Conservation (phyloP, 2,113 vertebrate species). For the Epinephelus moara region DNA sequence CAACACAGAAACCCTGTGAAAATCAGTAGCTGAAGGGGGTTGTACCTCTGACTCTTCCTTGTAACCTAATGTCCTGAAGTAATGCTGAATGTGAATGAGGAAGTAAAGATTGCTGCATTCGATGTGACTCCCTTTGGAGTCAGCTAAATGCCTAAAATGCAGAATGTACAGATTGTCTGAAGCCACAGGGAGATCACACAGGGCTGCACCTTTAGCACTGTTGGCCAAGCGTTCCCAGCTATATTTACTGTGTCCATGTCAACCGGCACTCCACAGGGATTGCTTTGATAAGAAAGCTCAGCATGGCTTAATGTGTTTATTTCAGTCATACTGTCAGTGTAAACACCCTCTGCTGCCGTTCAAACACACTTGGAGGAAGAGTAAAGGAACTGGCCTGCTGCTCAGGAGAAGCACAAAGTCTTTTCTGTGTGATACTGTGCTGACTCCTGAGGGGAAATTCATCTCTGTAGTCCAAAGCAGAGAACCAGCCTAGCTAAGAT, state of each 20-base stretch:
- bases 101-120: conserved; percentile 2
- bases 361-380: conserved; percentile 32
- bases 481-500: background rate
- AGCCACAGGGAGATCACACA: conserved; percentile 19
- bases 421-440: background rate
- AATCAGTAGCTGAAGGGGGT: background rate
- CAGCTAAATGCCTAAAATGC: conserved; percentile 33
- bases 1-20: conserved; percentile 12
- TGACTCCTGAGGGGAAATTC: background rate
- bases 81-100: conserved; percentile 1
- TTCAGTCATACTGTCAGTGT: conserved; percentile 62
- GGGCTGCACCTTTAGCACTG: conserved; percentile 60
- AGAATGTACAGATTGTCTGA: conserved; percentile 15
- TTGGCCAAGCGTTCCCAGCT: conserved; percentile 48
- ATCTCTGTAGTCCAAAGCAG: background rate
- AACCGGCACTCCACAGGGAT: conserved; percentile 63
- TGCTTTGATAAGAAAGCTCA: conserved; percentile 70
- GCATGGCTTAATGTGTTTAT: conserved; percentile 71
- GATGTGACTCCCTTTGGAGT: conserved; percentile 12
- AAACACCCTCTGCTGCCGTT: conserved; percentile 44
- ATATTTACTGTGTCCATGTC: conserved; percentile 79
- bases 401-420: conserved; percentile 4
- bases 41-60: conserved; percentile 5
- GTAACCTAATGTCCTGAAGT: background rate
- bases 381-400: conserved; percentile 18